These are phyloP conservation scores for Gyps fulvus DNA, from an alignment of 2,113 vertebrate species.

Conservation along the genomic window DNA sequence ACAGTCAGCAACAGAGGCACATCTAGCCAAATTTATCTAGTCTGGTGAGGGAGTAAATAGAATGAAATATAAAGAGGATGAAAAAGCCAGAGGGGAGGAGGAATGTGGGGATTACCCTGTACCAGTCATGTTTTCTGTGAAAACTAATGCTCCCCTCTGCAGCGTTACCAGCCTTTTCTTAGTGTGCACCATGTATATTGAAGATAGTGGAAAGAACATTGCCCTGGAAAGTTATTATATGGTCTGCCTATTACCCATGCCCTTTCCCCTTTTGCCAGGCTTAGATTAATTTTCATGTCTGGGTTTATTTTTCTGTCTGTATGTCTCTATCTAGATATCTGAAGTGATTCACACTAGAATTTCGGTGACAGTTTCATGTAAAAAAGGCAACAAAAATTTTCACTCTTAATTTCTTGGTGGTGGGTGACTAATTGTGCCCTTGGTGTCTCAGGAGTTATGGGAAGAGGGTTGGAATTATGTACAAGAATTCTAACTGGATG, in stretches of 20 bases:
- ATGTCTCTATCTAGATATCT: neutral
- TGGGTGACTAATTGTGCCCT: neutral
- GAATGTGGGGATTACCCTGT: neutral
- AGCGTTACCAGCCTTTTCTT: neutral
- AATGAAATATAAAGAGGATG: neutral
- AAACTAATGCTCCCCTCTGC: neutral
- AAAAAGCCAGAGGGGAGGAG: neutral
- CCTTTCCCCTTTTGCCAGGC: neutral
- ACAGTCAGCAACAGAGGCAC: neutral
- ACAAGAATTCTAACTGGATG: neutral
- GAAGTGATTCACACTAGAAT: neutral
- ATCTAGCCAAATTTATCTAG: no score
- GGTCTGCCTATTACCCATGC: no score
- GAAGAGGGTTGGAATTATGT: neutral
- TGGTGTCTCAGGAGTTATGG: neutral
- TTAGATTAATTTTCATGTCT: neutral
- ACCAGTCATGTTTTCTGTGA: neutral
- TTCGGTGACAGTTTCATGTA: neutral
- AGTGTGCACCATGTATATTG: no score
- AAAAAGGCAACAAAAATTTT: neutral
- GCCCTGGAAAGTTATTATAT: neutral
- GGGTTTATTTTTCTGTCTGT: neutral
- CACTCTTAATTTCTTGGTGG: neutral
- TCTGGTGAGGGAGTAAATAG: neutral
- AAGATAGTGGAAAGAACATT: neutral